Evolutionary conservation across 1,140 invertebrate genomes (phyloP), one percentile per base, ranked within the genome.

Genomic region (Phocides pigmalion): DNA sequence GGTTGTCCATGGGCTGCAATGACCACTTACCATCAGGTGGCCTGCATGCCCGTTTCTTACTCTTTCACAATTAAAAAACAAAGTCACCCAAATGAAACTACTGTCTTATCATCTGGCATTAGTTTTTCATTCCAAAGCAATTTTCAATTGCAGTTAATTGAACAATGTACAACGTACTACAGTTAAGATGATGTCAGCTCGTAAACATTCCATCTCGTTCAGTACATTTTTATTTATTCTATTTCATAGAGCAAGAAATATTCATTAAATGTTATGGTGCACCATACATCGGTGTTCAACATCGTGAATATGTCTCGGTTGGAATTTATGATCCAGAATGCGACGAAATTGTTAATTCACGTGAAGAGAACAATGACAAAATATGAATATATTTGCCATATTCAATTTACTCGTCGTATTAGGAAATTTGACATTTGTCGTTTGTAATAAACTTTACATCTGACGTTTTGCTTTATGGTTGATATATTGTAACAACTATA

Each of bases 301-400:
- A 49, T 28, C 47, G 47, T 32, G 47, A 50, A 32, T 12, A 50
- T 35, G 47, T 50, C 47, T 32, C 47, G 6, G 25, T 28, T 15
- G 47, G 20, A 50, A 50, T 50, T 50, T 50, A 50, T 50, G 47
- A 25, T 9, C 15, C 11, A 12, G 25, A 35, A 15, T 28, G 25
- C 47, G 25, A 50, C 22, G 25, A 35, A 50, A 50, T 50, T 50
- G 47, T n/a, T 50, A 35, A 28, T 35, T 20, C 22, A 50, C 47
- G 16, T 50, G 47, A 9, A 8, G 25, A 35, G 47, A 28, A 49
- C 20, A 49, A 16, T 25, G 47, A 8, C 8, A 14, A 39, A 39
- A 50, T 50, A 35, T 50, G 47, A 50, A 50, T 50, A 50, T n/a
- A 15, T 49, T 49, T 17, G 17, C 16, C 12, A 6, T 14, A 28